phyloP scores from a whole-genome alignment of 1,140 invertebrate species.

The Hetaerina americana region DNA sequence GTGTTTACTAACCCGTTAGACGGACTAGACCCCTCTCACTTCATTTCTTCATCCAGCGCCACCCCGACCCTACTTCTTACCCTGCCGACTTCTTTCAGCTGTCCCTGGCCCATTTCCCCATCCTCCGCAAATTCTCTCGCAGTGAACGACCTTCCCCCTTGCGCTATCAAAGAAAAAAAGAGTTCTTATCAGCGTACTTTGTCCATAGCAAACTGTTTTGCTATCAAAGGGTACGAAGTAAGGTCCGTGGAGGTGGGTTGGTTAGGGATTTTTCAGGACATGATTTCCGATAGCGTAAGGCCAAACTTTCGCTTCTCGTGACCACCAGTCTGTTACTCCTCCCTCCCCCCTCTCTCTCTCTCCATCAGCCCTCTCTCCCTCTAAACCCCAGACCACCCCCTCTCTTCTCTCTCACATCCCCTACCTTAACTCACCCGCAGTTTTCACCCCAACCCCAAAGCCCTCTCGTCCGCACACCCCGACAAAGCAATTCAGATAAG shows the following conservation, averaged over 20 bases:
- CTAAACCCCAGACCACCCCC: too few relatives aligned
- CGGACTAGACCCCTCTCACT: not conserved
- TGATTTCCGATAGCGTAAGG: not conserved
- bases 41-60: too few relatives aligned
- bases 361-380: not conserved
- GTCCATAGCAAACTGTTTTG: not conserved
- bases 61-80: too few relatives aligned
- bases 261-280: not conserved
- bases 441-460: too few relatives aligned
- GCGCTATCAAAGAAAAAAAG: not conserved
- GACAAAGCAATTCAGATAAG: not conserved
- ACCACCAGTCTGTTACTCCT: not conserved
- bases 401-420: not conserved
- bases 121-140: not conserved
- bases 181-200: not conserved
- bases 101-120: too few relatives aligned
- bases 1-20: not conserved
- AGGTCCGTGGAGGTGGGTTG: too few relatives aligned
- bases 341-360: not conserved
- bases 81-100: too few relatives aligned
- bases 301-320: not conserved
- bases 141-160: not conserved
- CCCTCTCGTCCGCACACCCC: not conserved
- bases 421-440: not conserved
- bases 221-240: too few relatives aligned